Evolutionary conservation across 2,888 invertebrate species (phyloP).

Genomic region (Parasteatoda lunata): DNA sequence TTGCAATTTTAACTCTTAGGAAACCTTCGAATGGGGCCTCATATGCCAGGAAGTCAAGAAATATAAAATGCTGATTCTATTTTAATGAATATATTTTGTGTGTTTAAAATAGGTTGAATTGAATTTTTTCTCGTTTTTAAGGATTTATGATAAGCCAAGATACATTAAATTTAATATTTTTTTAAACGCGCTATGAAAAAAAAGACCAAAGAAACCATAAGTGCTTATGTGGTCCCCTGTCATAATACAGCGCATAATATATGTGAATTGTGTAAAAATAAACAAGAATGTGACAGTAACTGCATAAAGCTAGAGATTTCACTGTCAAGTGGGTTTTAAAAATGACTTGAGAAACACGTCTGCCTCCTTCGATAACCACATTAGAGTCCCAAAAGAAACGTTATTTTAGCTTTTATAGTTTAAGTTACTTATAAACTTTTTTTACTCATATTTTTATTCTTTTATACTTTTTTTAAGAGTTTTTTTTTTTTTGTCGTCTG

Average conservation of each 20-base stretch:
- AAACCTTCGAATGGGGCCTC: too few relatives aligned
- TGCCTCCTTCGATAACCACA: conserved; percentile 50
- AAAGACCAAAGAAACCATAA: conserved; percentile 27
- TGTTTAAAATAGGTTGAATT: conserved; percentile 23
- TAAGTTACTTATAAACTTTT: conserved; percentile 50
- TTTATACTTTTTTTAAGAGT: not conserved
- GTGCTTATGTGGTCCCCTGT: conserved; percentile 44
- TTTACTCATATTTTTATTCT: conserved; percentile 15
- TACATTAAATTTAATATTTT: conserved; percentile 50
- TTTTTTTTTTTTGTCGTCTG: not conserved
- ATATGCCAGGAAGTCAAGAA: too few relatives aligned
- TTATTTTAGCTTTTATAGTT: conserved; percentile 58
- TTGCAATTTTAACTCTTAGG: too few relatives aligned
- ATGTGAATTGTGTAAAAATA: conserved; percentile 48
- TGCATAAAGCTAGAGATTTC: conserved; percentile 64
- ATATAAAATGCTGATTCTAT: too few relatives aligned
- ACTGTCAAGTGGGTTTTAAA: conserved; percentile 60
- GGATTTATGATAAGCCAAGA: conserved; percentile 47
- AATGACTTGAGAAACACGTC: conserved; percentile 46
- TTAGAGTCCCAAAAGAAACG: conserved; percentile 51
- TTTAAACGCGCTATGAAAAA: conserved; percentile 3
- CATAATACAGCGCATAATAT: conserved; percentile 56
- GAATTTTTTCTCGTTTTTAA: conserved; percentile 6
- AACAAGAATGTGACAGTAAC: conserved; percentile 64
- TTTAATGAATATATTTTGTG: too few relatives aligned